A percentile compares a stretch with the other conserved stretches of the same genome.
Conservation (phyloP, 2,888 invertebrate species). For the Dicyrtomina minuta region DNA sequence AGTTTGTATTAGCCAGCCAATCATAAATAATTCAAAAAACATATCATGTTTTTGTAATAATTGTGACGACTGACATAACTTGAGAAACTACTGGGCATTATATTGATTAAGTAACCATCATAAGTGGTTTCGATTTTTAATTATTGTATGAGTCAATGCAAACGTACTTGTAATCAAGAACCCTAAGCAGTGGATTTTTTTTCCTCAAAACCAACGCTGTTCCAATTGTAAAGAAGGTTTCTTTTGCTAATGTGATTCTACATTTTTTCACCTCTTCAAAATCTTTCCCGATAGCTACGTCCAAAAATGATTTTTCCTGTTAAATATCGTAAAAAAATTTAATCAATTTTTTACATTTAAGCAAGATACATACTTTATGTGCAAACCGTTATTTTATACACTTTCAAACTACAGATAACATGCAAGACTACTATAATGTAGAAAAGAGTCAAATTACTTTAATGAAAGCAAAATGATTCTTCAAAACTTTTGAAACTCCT, state of each 20-base stretch:
- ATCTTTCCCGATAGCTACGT: slow-evolving; percentile 48
- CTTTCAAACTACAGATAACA: too few species aligned
- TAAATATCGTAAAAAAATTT: slow-evolving; percentile 2
- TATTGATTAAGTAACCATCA: too few species aligned
- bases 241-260: slow-evolving; percentile 47
- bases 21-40: background rate
- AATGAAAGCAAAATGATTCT: slow-evolving; percentile 46
- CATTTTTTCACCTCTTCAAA: slow-evolving; percentile 41
- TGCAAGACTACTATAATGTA: too few species aligned
- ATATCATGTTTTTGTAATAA: too few species aligned
- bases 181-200: slow-evolving; percentile 32
- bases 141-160: background rate
- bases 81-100: too few species aligned
- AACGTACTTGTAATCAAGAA: slow-evolving; percentile 49
- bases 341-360: background rate
- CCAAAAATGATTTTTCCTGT: slow-evolving; percentile 52
- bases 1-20: background rate
- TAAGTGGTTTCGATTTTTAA: background rate
- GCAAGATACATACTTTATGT: too few species aligned
- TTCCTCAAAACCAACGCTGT: slow-evolving; percentile 45
- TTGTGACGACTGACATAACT: too few species aligned
- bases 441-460: too few species aligned
- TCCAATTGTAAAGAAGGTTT: slow-evolving; percentile 50
- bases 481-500: slow-evolving; percentile 43
- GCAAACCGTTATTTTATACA: too few species aligned